These are phyloP conservation scores for Archilochus colubris DNA, from an alignment of 2,113 vertebrate genomes.

Conservation along the genomic window DNA sequence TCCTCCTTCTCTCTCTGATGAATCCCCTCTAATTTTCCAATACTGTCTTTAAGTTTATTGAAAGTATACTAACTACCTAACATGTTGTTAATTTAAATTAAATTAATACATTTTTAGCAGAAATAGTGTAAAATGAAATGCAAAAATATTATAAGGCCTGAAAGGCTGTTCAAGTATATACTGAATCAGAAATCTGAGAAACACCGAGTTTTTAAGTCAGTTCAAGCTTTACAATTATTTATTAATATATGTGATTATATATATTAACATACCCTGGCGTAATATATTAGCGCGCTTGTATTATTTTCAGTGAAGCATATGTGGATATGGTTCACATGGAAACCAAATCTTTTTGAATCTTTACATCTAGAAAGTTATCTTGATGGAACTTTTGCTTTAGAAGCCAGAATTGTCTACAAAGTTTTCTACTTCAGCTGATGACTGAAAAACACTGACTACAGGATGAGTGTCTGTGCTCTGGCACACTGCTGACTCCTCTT, in stretches of 20 bases:
- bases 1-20: neutral
- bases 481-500: neutral
- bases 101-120: accelerated
- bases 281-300: neutral
- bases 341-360: neutral
- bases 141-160: neutral
- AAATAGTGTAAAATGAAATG: neutral
- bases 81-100: neutral
- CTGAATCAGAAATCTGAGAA: neutral
- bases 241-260: too few relatives aligned
- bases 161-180: neutral
- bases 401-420: neutral
- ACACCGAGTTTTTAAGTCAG: neutral
- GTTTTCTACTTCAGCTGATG: neutral
- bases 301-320: neutral
- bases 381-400: neutral
- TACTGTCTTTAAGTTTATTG: neutral
- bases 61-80: neutral
- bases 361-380: neutral
- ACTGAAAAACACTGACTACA: neutral
- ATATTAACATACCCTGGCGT: neutral
- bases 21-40: neutral
- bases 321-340: neutral
- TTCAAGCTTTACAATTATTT: neutral
- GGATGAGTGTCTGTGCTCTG: neutral